Evolutionary conservation across 2,797 vertebrate genomes (phyloP), one percentile per base, ranked within the genome.

Genomic region (Pantherophis alleghaniensis): DNA sequence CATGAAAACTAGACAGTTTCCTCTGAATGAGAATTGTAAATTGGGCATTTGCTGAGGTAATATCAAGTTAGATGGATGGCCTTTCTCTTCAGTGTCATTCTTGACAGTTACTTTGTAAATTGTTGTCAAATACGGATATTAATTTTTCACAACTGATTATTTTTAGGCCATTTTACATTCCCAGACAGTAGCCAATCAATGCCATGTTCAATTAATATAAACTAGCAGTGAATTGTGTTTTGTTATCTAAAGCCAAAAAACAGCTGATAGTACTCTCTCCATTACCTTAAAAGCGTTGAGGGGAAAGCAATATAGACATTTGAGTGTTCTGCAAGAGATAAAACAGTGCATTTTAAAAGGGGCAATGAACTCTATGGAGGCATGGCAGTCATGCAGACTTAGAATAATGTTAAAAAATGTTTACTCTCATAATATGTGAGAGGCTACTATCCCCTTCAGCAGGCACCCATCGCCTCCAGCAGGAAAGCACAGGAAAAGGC

Each of bases 151-250:
- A 13, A 18, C 37, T 91, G 89, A 51, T 95, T 95, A 96, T 95
- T 96, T 94, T 94, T 94, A 88, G 88, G 83, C 60, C 87, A 79
- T 94, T 96, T 94, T 89, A 2, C 94, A 94, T 96, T 96, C 95
- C 94, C 95, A 92, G 92, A 92, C 0, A 26, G 94, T 59, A 93
- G 94, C 93, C 95, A 96, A 94, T 93, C 12, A 26, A 94, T 93
- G 96, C 63, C 93, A 95, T 91, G 91, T 97, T 97, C 96, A 97
- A 95, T 97, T 97, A 96, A 94, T 94, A 95, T 95, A 96, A 97
- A 95, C 88, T 95, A 69, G 93, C 96, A 96, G 95, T 95, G 95
- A 96, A 86, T 94, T 94, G 94, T 91, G 61, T 96, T 88, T 94
- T 93, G 95, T 92, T 92, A 95, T 61, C 90, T 94, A 93, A 97